Percentiles rank a stretch among this genome's conserved stretches.
Conservation (phyloP, 2,797 vertebrate genomes). For the Manis crassicaudata region DNA sequence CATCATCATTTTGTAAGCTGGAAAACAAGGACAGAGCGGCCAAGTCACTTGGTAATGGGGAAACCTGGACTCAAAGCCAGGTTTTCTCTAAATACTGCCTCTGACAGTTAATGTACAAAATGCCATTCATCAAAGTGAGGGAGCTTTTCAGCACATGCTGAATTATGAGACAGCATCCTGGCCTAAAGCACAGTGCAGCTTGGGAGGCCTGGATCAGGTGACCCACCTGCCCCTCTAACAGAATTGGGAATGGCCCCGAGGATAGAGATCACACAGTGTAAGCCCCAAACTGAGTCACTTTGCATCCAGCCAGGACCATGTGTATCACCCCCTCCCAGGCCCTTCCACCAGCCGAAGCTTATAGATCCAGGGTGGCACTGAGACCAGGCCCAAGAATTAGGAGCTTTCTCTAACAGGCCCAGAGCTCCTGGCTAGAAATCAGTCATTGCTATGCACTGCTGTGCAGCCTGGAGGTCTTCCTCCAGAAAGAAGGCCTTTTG, state of each 20-base stretch:
- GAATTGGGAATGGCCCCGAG: background rate
- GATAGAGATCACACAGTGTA: background rate
- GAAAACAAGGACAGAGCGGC: constrained; percentile 36
- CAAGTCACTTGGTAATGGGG: background rate
- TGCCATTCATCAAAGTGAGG: background rate
- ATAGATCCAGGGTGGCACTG: background rate
- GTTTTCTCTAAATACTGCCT: background rate
- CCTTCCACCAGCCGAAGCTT: background rate
- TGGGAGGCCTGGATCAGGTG: background rate
- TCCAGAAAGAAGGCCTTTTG: background rate
- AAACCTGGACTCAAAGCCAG: background rate
- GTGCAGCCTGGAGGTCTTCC: rapidly evolving
- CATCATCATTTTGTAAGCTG: background rate
- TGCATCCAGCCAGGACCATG: background rate
- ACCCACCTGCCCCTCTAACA: background rate
- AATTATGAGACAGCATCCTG: rapidly evolving
- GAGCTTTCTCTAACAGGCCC: background rate
- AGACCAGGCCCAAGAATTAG: background rate
- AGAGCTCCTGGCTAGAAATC: background rate
- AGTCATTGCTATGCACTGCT: rapidly evolving
- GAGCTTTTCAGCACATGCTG: background rate
- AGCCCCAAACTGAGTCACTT: background rate
- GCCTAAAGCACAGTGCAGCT: rapidly evolving
- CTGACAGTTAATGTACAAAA: background rate
- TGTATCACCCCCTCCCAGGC: background rate